phyloP scores from a whole-genome alignment of 2,888 invertebrate species.

The Allolobophora icterica region DNA sequence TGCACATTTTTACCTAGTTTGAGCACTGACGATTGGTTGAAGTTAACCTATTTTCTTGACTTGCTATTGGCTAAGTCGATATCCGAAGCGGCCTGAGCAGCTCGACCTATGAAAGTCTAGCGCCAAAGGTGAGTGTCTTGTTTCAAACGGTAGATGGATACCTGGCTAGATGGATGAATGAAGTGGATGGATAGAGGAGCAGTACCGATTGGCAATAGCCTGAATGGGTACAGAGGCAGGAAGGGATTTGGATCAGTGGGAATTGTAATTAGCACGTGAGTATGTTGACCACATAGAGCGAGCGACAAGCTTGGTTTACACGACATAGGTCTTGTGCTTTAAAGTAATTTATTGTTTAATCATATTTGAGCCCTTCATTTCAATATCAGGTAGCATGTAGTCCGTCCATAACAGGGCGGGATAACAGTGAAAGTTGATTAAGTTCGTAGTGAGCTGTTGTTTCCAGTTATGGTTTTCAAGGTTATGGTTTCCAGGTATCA shows the following conservation, averaged over 20 bases:
- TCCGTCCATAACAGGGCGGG: neutral
- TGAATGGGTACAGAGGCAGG: neutral
- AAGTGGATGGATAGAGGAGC: neutral
- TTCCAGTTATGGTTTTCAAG: no score
- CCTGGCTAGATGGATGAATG: neutral
- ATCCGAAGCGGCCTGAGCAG: neutral
- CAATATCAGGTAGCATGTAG: neutral
- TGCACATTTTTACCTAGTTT: neutral
- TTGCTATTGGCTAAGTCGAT: neutral
- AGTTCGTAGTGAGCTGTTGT: no score
- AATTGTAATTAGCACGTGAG: constrained; percentile 1
- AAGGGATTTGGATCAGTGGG: neutral
- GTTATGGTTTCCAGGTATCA: no score
- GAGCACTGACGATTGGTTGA: neutral
- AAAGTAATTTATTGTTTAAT: neutral
- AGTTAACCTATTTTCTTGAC: neutral
- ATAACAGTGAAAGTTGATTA: no score
- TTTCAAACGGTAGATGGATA: neutral
- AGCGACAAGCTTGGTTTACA: neutral
- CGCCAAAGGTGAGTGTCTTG: constrained; percentile 11
- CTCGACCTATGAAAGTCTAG: neutral
- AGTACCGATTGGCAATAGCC: neutral
- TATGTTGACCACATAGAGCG: neutral
- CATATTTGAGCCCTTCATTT: no score
- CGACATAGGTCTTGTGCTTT: neutral